Percentiles rank a stretch among this genome's conserved stretches.
Evolutionary conservation across 1,140 invertebrate genomes (phyloP).

Genomic region (Goniozus legneri): DNA sequence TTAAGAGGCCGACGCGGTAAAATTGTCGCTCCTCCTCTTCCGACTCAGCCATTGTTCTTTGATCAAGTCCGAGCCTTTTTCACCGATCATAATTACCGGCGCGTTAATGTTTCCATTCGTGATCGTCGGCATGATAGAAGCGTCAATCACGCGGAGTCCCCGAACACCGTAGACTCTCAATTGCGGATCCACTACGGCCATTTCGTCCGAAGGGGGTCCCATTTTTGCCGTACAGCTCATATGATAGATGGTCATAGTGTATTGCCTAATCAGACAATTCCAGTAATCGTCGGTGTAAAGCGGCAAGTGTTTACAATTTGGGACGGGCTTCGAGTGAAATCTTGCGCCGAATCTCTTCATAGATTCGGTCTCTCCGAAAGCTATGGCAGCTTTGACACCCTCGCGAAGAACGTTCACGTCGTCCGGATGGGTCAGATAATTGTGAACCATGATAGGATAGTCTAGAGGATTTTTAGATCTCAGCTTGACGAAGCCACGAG

Average conservation of each 20-base stretch:
- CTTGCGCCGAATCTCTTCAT: constrained; percentile 72
- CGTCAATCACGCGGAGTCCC: constrained; percentile 75
- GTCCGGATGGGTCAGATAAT: constrained; percentile 80
- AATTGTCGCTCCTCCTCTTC: constrained; percentile 15
- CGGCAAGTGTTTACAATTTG: constrained; percentile 75
- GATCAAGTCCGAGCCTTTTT: constrained; percentile 85
- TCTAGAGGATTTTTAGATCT: constrained; percentile 75
- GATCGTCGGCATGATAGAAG: constrained; percentile 77
- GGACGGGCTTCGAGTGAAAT: constrained; percentile 68
- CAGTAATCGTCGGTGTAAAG: constrained; percentile 80
- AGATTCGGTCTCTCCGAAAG: constrained; percentile 70
- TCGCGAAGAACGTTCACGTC: constrained; percentile 77
- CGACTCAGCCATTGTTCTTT: constrained; percentile 53
- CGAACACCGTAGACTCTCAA: constrained; percentile 72
- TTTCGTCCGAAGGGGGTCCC: constrained; percentile 71
- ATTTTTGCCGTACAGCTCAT: constrained; percentile 82
- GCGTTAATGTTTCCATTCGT: constrained; percentile 84
- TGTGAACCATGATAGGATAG: constrained; percentile 84
- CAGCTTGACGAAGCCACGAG: constrained; percentile 74
- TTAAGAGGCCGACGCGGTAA: not conserved
- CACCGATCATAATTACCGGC: constrained; percentile 88
- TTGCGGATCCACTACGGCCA: constrained; percentile 78
- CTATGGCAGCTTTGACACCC: constrained; percentile 80
- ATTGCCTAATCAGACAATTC: constrained; percentile 74
- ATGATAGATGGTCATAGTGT: constrained; percentile 85